phyloP scores from a whole-genome alignment of 2,888 invertebrate species.

The Hecatera dysodea region DNA sequence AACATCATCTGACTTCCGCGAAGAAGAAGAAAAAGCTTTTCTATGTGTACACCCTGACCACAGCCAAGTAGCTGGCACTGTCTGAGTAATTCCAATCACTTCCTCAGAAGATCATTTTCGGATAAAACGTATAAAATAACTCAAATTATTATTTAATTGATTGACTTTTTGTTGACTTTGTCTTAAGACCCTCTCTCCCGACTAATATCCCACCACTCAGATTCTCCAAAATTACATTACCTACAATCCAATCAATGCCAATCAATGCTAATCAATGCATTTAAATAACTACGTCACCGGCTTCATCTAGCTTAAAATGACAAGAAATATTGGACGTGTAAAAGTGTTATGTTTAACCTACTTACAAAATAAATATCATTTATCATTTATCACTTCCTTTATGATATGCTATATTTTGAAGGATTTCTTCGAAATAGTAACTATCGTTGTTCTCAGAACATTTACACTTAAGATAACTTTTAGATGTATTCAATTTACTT shows the following conservation, averaged over 20 bases:
- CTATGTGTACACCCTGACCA: too few species aligned
- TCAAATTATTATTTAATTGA: not conserved
- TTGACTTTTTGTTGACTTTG: too few species aligned
- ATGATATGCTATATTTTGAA: conserved; percentile 8
- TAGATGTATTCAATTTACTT: not conserved
- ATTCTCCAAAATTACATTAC: conserved; percentile 18
- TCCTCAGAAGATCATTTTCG: too few species aligned
- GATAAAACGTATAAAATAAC: not conserved
- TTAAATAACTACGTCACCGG: conserved; percentile 18
- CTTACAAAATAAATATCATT: too few species aligned
- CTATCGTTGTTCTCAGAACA: not conserved
- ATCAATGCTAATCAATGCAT: conserved; percentile 3
- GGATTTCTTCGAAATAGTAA: not conserved
- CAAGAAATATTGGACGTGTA: too few species aligned
- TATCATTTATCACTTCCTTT: too few species aligned
- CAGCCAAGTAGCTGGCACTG: not conserved
- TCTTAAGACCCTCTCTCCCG: not conserved
- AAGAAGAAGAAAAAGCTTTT: too few species aligned
- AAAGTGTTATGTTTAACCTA: too few species aligned
- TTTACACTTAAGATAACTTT: not conserved
- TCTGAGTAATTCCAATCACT: not conserved
- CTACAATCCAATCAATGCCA: too few species aligned
- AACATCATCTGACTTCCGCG: too few species aligned
- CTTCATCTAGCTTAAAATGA: too few species aligned
- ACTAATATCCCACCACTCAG: not conserved